phyloP scores from a whole-genome alignment of 2,888 invertebrate species.

The Phaonia tiefii region DNA sequence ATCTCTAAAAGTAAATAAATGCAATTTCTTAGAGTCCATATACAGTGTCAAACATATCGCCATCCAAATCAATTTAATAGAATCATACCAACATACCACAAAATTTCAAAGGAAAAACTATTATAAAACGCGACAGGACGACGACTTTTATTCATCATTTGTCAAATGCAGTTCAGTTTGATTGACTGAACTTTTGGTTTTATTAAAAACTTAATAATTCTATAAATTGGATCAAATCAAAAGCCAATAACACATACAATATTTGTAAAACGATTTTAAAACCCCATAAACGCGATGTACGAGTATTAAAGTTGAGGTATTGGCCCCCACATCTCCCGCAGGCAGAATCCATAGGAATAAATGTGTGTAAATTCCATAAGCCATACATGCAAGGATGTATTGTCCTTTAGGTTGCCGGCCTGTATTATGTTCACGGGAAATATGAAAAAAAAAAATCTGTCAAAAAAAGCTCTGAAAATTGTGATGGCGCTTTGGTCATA shows the following conservation, averaged over 20 bases:
- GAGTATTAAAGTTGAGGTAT: slow-evolving; percentile 51
- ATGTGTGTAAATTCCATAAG: no score
- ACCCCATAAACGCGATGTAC: slow-evolving; percentile 16
- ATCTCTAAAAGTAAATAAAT: no score
- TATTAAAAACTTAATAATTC: slow-evolving; percentile 27
- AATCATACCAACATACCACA: no score
- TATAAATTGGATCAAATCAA: slow-evolving; percentile 50
- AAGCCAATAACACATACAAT: slow-evolving; percentile 54
- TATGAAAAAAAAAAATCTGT: slow-evolving; percentile 74
- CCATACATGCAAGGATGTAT: no score
- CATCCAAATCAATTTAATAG: no score
- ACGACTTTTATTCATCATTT: slow-evolving; percentile 62
- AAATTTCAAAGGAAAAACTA: no score
- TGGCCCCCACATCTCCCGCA: neutral
- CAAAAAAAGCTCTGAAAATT: slow-evolving; percentile 73
- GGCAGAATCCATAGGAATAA: neutral
- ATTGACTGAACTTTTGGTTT: slow-evolving; percentile 48
- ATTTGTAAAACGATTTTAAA: slow-evolving; percentile 13
- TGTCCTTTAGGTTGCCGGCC: no score
- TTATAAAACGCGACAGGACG: no score
- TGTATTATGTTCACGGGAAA: no score
- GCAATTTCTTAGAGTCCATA: no score
- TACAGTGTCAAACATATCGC: no score
- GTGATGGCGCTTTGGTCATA: slow-evolving; percentile 65
- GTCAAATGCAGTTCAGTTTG: slow-evolving; percentile 65